Percentiles rank a stretch among this genome's conserved stretches.
phyloP scores from a whole-genome alignment of 2,888 invertebrate species.

The Tachina lurida region DNA sequence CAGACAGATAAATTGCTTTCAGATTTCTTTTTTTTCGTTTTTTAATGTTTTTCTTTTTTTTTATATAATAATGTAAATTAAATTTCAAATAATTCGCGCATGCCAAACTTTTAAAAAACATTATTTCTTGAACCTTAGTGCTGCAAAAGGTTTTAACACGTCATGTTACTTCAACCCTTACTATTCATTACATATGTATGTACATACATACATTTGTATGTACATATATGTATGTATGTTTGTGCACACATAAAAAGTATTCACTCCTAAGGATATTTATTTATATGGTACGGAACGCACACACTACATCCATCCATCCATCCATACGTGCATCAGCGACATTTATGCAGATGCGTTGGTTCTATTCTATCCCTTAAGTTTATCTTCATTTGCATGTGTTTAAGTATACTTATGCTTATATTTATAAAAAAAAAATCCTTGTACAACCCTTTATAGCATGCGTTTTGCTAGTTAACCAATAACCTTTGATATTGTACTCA shows the following conservation, averaged over 20 bases:
- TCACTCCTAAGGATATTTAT: background rate
- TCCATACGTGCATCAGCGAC: background rate
- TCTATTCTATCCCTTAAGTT: slow-evolving; percentile 70
- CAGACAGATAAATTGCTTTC: slow-evolving; percentile 46
- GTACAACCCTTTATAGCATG: slow-evolving; percentile 13
- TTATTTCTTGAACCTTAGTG: slow-evolving; percentile 37
- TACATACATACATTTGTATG: background rate
- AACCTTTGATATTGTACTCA: slow-evolving; percentile 37
- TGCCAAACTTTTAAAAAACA: slow-evolving; percentile 49
- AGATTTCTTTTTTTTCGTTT: slow-evolving; percentile 38
- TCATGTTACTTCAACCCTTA: slow-evolving; percentile 67
- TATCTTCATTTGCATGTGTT: slow-evolving; percentile 77
- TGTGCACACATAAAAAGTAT: background rate
- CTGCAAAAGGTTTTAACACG: slow-evolving; percentile 27
- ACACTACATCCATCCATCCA: background rate
- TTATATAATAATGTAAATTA: slow-evolving; percentile 62
- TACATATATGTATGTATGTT: too few species aligned
- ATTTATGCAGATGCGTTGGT: slow-evolving; percentile 46
- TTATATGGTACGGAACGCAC: background rate
- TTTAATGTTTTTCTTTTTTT: slow-evolving; percentile 57
- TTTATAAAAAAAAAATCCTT: slow-evolving; percentile 1
- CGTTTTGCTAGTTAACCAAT: background rate
- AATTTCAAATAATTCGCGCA: slow-evolving; percentile 68
- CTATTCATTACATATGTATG: background rate
- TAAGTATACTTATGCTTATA: background rate